phyloP scores from a whole-genome alignment of 2,888 invertebrate species.

The Agriopis leucophaearia region DNA sequence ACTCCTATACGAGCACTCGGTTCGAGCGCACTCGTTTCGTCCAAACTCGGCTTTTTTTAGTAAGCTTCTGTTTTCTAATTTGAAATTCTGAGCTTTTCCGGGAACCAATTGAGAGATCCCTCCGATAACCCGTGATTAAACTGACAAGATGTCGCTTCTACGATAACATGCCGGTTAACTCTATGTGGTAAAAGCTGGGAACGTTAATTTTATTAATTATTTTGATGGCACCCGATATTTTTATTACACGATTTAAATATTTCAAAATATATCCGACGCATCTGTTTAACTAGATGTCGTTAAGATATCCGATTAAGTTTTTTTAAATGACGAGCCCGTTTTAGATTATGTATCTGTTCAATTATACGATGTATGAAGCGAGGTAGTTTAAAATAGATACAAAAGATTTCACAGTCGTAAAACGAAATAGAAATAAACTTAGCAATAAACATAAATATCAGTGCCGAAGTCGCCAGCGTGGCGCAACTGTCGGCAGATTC shows the following conservation, averaged over 20 bases:
- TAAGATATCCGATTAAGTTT: constrained; percentile 34
- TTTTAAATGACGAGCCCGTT: constrained; percentile 28
- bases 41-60: neutral
- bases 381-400: constrained; percentile 26
- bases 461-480: constrained; percentile 28
- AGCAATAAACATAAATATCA: constrained; percentile 38
- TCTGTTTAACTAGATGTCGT: constrained; percentile 41
- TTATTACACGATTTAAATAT: constrained; percentile 39
- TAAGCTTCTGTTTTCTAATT: constrained; percentile 32
- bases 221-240: constrained; percentile 41
- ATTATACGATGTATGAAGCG: constrained; percentile 33
- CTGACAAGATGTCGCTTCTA: constrained; percentile 41
- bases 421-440: constrained; percentile 32
- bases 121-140: constrained; percentile 44
- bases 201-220: constrained; percentile 48
- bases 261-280: constrained; percentile 40
- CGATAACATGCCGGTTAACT: constrained; percentile 40
- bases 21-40: too few relatives aligned
- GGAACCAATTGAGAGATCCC: constrained; percentile 41
- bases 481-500: constrained; percentile 27
- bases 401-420: constrained; percentile 31
- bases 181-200: constrained; percentile 18
- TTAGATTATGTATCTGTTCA: constrained; percentile 41
- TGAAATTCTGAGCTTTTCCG: constrained; percentile 30
- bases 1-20: too few relatives aligned